phyloP scores from a whole-genome alignment of 2,797 vertebrate species.

The Gobionotothen gibberifrons region DNA sequence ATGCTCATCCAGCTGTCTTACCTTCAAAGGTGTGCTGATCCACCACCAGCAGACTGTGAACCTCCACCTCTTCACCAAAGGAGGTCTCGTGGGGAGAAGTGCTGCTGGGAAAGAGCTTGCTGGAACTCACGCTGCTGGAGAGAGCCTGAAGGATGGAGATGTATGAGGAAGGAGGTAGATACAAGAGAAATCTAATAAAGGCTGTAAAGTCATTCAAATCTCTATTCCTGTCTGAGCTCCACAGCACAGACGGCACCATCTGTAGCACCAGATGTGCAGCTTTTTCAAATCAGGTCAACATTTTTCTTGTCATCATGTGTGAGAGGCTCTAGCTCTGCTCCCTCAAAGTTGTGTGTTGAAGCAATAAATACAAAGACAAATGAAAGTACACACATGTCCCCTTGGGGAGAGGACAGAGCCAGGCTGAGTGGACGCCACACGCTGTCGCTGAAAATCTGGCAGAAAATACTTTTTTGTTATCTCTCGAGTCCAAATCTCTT shows the following conservation, averaged over 20 bases:
- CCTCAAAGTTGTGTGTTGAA: not conserved
- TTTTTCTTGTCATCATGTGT: conserved; percentile 35
- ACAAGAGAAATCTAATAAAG: conserved; percentile 32
- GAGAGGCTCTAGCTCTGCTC: conserved; percentile 22
- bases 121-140: conserved; percentile 97
- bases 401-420: conserved; percentile 27
- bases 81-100: conserved; percentile 97
- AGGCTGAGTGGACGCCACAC: conserved; percentile 27
- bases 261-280: conserved; percentile 60
- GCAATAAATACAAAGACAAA: conserved; percentile 49
- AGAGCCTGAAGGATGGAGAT: conserved; percentile 86
- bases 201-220: conserved; percentile 25
- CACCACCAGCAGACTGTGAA: conserved; percentile 97
- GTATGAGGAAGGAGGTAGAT: conserved; percentile 31
- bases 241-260: conserved; percentile 45
- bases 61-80: conserved; percentile 97
- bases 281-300: conserved; percentile 52
- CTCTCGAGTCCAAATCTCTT: conserved; percentile 16
- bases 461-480: conserved; percentile 28
- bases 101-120: conserved; percentile 98
- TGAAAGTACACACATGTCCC: conserved; percentile 38
- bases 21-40: conserved; percentile 99
- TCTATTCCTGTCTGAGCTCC: conserved; percentile 31
- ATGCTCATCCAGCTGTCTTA: conserved; percentile 67
- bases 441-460: conserved; percentile 33